Base-by-base conservation (phyloP, 2,797 vertebrate species). In the Enoplosus armatus region DNA sequence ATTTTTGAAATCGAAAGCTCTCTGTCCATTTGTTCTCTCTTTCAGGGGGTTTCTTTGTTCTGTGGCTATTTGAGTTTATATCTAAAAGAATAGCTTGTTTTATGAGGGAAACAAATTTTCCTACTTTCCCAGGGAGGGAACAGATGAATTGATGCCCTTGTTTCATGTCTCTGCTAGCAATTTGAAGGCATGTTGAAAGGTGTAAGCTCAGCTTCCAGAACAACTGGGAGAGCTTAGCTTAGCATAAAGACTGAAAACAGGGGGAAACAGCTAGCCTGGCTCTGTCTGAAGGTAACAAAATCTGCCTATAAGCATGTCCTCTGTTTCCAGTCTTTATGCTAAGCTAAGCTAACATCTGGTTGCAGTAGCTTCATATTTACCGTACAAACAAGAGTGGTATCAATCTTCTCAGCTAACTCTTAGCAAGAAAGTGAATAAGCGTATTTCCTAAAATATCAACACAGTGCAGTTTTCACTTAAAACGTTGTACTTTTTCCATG, bases 21-120 rank as follows among this genome's bases (percentile, higher is more conserved):
- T 65, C 15, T 31, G 66, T 45, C n/a, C 60, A 50, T 39, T 58
- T 33, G 48, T 56, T 51, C 60, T 59, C 33, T 70, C 33, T 47
- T 65, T 7, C 35, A n/a, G 45, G 18, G 18, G 29, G 8, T 55
- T n/a, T 35, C 20, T 56, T 15, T 48, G 47, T 47, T 22, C 24
- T 31, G 29, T 33, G 12, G 29, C 2, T 53, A 43, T 53, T 35
- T 60, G 15, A 59, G 27, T 41, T 48, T 20, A 35, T 27, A 31
- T 56, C 39, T 29, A 20, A 58, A 58, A 43, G 22, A 45, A 9
- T 26, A 26, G 14, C 48, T 60, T 53, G 5, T 22, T 16, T 68
- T 51, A 14, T 8, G n/a, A 27, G 24, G 5, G 4, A 55, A 51
- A 43, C 14, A 33, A 24, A 11, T 59, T 63, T 58, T 43, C 33